Conservation (phyloP, 2,113 vertebrate genomes). For the Semicossyphus pulcher region DNA sequence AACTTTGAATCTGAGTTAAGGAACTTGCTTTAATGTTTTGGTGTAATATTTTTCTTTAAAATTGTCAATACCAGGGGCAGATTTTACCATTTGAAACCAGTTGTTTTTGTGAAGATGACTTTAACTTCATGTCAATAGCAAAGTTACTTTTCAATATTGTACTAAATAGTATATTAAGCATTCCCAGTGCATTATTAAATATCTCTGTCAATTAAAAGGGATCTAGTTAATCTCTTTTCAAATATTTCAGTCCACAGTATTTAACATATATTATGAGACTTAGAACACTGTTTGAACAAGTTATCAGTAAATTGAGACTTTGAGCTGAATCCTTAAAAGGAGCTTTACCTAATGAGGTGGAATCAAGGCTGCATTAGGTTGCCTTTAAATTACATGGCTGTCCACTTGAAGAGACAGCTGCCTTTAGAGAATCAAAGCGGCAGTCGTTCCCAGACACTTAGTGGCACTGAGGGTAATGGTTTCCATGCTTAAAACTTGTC, state of each 20-base stretch:
- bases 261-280: constrained; percentile 16
- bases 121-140: neutral
- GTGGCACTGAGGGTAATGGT: constrained; percentile 47
- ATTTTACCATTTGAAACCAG: too few species aligned
- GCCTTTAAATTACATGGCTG: constrained; percentile 57
- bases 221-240: constrained; percentile 5
- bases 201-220: neutral
- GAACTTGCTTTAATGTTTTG: too few species aligned
- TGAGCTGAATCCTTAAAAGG: constrained; percentile 22
- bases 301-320: constrained; percentile 23
- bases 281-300: constrained; percentile 3
- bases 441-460: constrained; percentile 48
- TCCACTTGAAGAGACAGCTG: constrained; percentile 44
- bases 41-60: too few species aligned
- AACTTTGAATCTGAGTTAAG: too few species aligned
- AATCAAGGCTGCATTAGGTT: constrained; percentile 48
- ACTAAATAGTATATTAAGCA: neutral
- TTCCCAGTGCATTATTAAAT: neutral
- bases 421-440: constrained; percentile 51
- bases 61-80: too few species aligned
- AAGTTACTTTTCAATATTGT: neutral
- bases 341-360: constrained; percentile 64
- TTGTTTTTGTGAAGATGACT: too few species aligned
- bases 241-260: neutral
- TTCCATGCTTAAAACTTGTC: constrained; percentile 43